phyloP scores from a whole-genome alignment of 37 sponge, comb jelly and placozoan genomes.

The Corticium candelabrum region DNA sequence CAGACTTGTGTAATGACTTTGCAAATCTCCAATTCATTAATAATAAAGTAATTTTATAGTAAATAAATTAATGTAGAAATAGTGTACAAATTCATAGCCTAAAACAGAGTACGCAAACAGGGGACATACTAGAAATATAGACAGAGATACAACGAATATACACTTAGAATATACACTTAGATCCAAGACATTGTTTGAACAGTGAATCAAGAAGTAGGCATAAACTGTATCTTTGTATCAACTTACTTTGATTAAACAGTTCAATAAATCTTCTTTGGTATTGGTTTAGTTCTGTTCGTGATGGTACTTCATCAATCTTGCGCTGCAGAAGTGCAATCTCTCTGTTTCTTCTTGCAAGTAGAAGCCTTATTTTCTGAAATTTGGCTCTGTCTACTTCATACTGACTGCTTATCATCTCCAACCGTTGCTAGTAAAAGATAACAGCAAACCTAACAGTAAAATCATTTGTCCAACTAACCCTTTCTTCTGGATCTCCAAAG shows the following conservation, averaged over 20 bases:
- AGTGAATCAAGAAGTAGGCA: too few species aligned
- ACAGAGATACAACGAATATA: too few species aligned
- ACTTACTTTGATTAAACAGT: constrained; percentile 61
- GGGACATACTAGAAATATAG: too few species aligned
- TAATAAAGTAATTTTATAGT: too few species aligned
- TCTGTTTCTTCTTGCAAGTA: constrained; percentile 85
- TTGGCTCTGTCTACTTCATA: constrained; percentile 70
- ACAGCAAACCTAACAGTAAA: neutral
- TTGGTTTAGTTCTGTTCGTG: constrained; percentile 85
- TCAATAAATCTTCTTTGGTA: constrained; percentile 87
- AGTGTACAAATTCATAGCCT: too few species aligned
- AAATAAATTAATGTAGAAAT: too few species aligned
- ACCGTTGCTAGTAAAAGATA: constrained; percentile 24
- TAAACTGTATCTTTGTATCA: neutral
- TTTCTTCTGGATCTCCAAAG: constrained; percentile 26
- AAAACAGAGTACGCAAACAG: too few species aligned
- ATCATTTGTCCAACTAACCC: neutral
- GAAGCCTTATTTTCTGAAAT: constrained; percentile 60
- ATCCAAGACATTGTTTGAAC: too few species aligned
- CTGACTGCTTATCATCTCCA: constrained; percentile 29
- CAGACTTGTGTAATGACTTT: too few species aligned
- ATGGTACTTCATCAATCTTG: constrained; percentile 90
- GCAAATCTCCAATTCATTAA: too few species aligned
- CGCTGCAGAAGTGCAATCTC: constrained; percentile 80
- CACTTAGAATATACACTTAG: too few species aligned